A percentile compares a stretch with the other conserved stretches of the same genome.
Conservation (phyloP, 2,113 vertebrate genomes). For the Phocoena sinus region DNA sequence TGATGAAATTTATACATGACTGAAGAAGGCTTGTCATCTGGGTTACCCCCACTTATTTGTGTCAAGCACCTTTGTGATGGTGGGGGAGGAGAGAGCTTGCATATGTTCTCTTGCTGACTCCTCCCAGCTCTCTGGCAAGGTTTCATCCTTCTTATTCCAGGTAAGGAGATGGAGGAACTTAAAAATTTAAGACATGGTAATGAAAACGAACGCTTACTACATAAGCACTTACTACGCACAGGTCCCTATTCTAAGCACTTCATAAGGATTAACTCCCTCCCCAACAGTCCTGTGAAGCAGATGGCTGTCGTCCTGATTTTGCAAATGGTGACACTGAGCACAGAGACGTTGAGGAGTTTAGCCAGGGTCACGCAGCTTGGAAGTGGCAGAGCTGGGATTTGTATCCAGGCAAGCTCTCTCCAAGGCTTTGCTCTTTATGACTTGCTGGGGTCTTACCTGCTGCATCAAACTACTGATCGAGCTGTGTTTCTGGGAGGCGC, state of each 20-base stretch:
- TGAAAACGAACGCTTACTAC: not conserved
- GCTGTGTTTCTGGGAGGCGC: not conserved
- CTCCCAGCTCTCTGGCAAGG: not conserved
- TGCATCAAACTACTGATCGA: too few relatives aligned
- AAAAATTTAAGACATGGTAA: too few relatives aligned
- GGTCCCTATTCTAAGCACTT: not conserved
- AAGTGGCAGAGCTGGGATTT: not conserved
- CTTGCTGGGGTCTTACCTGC: not conserved
- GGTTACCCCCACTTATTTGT: not conserved
- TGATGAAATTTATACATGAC: fast-evolving
- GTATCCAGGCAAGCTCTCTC: not conserved
- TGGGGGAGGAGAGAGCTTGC: fast-evolving
- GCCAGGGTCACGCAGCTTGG: not conserved
- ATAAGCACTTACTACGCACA: not conserved
- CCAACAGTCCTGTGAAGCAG: not conserved
- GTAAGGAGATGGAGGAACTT: not conserved
- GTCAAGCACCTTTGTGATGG: not conserved
- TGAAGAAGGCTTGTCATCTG: not conserved
- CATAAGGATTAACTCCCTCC: not conserved
- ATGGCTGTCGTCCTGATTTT: not conserved
- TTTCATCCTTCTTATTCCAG: not conserved
- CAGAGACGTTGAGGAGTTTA: not conserved
- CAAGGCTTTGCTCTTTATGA: not conserved
- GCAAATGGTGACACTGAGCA: not conserved
- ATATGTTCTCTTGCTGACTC: not conserved